These are phyloP conservation scores for Troilus luridus DNA, from an alignment of 2,888 invertebrate species.

Conservation along the genomic window DNA sequence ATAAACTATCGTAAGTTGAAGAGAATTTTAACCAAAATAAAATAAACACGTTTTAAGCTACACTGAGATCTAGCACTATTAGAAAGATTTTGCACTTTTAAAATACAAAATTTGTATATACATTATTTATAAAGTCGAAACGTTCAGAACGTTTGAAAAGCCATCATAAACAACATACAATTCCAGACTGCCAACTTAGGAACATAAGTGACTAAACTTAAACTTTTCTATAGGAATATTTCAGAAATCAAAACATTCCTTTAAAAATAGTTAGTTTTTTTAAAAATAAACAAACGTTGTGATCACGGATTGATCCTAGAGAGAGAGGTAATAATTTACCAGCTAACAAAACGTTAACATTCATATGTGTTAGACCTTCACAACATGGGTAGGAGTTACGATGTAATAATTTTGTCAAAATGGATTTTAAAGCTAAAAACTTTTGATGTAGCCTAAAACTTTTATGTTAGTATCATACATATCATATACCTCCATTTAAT, in stretches of 20 bases:
- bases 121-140: background rate
- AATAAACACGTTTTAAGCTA: background rate
- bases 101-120: background rate
- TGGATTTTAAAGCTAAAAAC: too few species aligned
- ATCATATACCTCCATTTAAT: too few species aligned
- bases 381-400: too few species aligned
- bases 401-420: too few species aligned
- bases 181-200: background rate
- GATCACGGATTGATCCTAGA: background rate
- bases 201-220: background rate
- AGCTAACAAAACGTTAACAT: background rate
- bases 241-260: background rate
- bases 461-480: too few species aligned
- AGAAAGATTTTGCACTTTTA: background rate
- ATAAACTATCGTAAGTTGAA: background rate
- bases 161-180: background rate
- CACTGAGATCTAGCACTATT: background rate
- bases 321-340: background rate
- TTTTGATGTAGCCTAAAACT: too few species aligned
- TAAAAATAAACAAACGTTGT: background rate
- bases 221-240: background rate
- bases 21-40: background rate
- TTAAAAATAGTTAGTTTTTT: background rate
- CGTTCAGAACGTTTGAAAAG: constrained; percentile 23
- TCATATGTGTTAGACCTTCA: background rate